phyloP scores from a whole-genome alignment of 2,888 invertebrate species.

The Cantharis rustica region DNA sequence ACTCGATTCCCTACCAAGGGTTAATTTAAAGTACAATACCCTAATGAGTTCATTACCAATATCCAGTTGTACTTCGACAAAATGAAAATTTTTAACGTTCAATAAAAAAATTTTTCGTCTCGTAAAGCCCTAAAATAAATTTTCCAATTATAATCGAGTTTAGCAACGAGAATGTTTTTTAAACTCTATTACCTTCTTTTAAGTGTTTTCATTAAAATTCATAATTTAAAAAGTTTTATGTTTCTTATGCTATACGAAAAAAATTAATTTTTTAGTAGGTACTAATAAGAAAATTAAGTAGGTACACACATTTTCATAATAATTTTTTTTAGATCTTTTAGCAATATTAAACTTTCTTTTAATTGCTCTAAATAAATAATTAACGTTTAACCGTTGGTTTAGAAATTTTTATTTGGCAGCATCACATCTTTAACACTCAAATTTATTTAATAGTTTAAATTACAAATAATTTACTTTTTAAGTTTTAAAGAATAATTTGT shows the following conservation, averaged over 20 bases:
- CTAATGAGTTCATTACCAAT: not conserved
- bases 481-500: not conserved
- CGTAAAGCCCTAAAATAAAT: not conserved
- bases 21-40: not conserved
- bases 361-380: not conserved
- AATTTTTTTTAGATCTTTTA: not conserved
- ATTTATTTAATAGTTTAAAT: too few relatives aligned
- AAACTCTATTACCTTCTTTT: slow-evolving; percentile 19
- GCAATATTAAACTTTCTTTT: not conserved
- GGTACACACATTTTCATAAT: not conserved
- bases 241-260: not conserved
- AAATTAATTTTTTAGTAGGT: not conserved
- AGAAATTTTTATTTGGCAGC: not conserved
- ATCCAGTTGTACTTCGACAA: not conserved
- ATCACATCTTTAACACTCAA: too few relatives aligned
- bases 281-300: not conserved
- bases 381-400: not conserved
- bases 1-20: slow-evolving; percentile 13
- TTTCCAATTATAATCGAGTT: not conserved
- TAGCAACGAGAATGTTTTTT: slow-evolving; percentile 6
- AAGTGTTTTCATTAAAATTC: slow-evolving; percentile 23
- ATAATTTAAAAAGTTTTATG: slow-evolving; percentile 17
- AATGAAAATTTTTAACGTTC: not conserved
- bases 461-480: not conserved
- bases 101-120: not conserved